Evolutionary conservation across 2,888 invertebrate species (phyloP), one percentile per base, ranked within the genome.

Genomic region (Thereva nobilitata): DNA sequence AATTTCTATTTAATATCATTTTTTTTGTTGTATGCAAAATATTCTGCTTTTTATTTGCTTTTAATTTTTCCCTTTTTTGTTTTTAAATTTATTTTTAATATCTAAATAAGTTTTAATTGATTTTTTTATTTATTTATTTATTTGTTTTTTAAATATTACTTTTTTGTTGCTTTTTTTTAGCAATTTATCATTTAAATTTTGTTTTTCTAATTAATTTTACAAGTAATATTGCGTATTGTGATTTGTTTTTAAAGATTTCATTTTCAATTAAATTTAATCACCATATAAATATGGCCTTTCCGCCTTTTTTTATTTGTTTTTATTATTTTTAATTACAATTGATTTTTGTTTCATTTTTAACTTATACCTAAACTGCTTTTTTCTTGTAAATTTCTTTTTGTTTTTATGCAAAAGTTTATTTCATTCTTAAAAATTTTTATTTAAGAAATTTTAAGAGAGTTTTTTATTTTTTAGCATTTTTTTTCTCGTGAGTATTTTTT

Each of bases 401-500:
- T 44, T 9, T 8, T 44, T n/a, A 44, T n/a, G 44, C 8, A 44
- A n/a, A 44, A 44, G 44, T n/a, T 44, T 37, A 10, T 12, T 37
- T 47, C 49, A 41, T 23, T 47, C 35, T 55, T 35, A 34, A 59
- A 37, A 59, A 59, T 35, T 49, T 59, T 23, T n/a, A 10, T 12
- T 10, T 47, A n/a, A 47, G n/a, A 47, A 9, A 10, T 47, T 47
- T n/a, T 6, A 10, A 47, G 4, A n/a, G 5, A 47, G 8, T 10
- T 12, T 47, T 47, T n/a, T n/a, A 10, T 5, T n/a, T 47, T n/a
- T 5, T 10, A 47, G 47, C 47, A 5, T 47, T 47, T 8, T 6
- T 54, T 40, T 59, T 59, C 23, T 23, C 23, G 23, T 23, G 59
- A 59, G 59, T 59, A 59, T 59, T 59, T 47, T n/a, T n/a, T n/a